Evolutionary conservation across 64 coral and sea anemone species (phyloP).

Genomic region (Trachythela sp.): DNA sequence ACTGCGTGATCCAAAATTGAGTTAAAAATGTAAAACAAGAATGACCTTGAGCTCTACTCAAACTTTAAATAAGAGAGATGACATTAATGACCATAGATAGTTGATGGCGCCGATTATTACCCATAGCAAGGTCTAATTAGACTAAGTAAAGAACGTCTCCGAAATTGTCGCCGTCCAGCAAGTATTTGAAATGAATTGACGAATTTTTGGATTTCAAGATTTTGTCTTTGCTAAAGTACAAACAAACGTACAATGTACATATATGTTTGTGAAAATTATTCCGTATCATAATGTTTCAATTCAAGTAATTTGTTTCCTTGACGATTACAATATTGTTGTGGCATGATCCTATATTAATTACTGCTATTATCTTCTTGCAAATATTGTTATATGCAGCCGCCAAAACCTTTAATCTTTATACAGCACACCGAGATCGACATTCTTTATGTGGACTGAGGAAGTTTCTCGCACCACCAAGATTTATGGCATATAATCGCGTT

Average conservation of each 20-base stretch:
- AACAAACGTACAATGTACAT: background rate
- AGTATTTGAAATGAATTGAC: too few species aligned
- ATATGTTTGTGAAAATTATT: background rate
- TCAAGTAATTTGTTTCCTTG: background rate
- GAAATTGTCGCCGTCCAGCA: too few species aligned
- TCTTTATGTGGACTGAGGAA: background rate
- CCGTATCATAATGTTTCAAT: background rate
- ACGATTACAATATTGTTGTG: background rate
- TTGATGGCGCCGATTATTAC: background rate
- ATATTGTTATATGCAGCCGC: background rate
- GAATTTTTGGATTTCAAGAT: background rate
- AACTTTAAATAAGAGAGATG: background rate
- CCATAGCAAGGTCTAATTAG: too few species aligned
- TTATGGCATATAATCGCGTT: too few species aligned
- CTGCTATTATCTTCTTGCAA: background rate
- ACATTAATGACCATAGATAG: background rate
- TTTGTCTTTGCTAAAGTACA: background rate
- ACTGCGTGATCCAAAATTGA: background rate
- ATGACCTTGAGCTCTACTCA: background rate
- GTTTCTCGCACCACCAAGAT: too few species aligned
- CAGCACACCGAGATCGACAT: too few species aligned
- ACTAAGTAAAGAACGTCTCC: too few species aligned
- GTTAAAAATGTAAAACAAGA: background rate
- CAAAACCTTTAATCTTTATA: too few species aligned
- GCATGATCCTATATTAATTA: slow-evolving; percentile 5